A percentile compares a stretch with the other conserved stretches of the same genome.
Evolutionary conservation across 37 sponge, comb jelly and placozoan species (phyloP).

Genomic region (Hormiphora californensis): DNA sequence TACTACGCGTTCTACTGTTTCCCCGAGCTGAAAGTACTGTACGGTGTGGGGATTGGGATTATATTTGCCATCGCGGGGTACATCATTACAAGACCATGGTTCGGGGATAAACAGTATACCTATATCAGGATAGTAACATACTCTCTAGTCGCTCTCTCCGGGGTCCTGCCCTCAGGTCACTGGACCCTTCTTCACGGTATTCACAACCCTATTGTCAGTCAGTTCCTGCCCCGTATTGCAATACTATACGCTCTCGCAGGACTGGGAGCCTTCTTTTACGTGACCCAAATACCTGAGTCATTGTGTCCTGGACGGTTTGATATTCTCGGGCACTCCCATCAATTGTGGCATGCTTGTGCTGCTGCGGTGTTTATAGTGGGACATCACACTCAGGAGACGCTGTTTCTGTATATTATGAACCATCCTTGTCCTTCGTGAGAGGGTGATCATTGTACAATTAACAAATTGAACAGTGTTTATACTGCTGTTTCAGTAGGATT

Average conservation of each 20-base stretch:
- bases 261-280: constrained; percentile 63
- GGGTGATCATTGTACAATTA: too few relatives aligned
- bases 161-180: not conserved
- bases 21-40: not conserved
- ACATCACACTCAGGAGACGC: constrained; percentile 9
- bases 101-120: not conserved
- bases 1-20: constrained; percentile 31
- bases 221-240: not conserved
- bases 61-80: not conserved
- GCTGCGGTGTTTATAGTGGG: constrained; percentile 44
- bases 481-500: too few relatives aligned
- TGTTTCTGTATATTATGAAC: not conserved
- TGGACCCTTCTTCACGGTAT: constrained; percentile 6
- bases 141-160: not conserved
- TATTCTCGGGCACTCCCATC: constrained; percentile 73
- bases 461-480: too few relatives aligned
- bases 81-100: constrained; percentile 38
- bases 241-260: not conserved
- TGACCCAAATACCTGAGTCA: constrained; percentile 77
- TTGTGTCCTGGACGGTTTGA: constrained; percentile 76
- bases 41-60: not conserved
- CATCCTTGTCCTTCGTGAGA: not conserved
- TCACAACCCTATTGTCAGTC: not conserved
- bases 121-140: constrained; percentile 4
- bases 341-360: constrained; percentile 67